These are phyloP conservation scores for Endotricha flammealis DNA, from an alignment of 2,888 invertebrate species.

Conservation along the genomic window DNA sequence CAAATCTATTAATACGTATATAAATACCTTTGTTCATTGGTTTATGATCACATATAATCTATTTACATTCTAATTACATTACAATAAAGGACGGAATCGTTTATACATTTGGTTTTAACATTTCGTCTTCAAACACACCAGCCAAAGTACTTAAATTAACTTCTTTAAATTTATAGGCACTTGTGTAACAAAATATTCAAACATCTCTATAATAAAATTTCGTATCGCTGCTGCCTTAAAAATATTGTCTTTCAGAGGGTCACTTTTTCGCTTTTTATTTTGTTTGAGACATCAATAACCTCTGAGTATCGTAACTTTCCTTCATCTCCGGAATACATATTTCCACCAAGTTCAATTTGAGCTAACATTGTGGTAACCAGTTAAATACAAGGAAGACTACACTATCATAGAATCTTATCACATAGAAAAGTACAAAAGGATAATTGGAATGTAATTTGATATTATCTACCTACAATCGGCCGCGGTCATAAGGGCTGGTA, in stretches of 20 bases:
- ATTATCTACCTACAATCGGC: slow-evolving; percentile 4
- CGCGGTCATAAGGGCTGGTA: slow-evolving; percentile 5
- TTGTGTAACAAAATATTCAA: too few species aligned
- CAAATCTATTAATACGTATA: slow-evolving; percentile 1
- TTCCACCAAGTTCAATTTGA: not conserved
- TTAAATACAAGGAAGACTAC: slow-evolving; percentile 6
- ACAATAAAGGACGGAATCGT: slow-evolving; percentile 3
- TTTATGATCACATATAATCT: not conserved
- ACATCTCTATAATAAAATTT: too few species aligned
- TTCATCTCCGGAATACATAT: too few species aligned
- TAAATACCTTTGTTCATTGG: slow-evolving; percentile 8
- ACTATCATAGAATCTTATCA: not conserved
- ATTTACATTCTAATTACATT: slow-evolving; percentile 1
- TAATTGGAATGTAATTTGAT: slow-evolving; percentile 4
- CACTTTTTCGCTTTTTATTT: too few species aligned
- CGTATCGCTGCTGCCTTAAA: too few species aligned
- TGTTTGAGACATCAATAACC: too few species aligned
- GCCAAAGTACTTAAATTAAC: too few species aligned
- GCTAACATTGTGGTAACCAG: not conserved
- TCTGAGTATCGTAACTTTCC: too few species aligned
- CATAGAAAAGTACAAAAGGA: slow-evolving; percentile 8
- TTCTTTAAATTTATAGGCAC: too few species aligned
- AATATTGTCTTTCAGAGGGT: too few species aligned
- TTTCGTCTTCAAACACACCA: too few species aligned
- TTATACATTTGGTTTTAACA: not conserved